Conservation (phyloP, 2,797 vertebrate genomes). For the Chromis chromis region DNA sequence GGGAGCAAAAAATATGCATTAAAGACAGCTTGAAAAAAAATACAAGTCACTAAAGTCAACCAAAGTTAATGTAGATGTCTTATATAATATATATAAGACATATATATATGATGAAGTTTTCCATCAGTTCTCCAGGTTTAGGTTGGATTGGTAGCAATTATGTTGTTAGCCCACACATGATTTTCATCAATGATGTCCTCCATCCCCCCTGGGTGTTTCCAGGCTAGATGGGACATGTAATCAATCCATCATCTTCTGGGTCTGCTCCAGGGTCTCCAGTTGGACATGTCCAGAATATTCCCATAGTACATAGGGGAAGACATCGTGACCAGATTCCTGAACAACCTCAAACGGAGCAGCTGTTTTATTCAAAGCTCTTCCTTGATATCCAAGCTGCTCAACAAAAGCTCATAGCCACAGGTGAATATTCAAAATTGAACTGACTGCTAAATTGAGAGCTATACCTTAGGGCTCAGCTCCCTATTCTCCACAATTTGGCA, state of each 20-base stretch:
- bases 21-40: background rate
- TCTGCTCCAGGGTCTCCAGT: constrained; percentile 42
- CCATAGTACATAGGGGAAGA: background rate
- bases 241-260: constrained; percentile 35
- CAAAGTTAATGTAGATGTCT: background rate
- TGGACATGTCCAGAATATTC: constrained; percentile 41
- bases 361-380: constrained; percentile 20
- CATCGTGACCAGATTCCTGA: constrained; percentile 23
- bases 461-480: constrained; percentile 8
- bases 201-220: constrained; percentile 16
- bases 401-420: constrained; percentile 11
- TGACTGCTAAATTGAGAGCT: background rate
- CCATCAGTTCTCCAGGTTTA: background rate
- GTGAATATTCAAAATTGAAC: constrained; percentile 4
- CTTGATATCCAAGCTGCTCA: constrained; percentile 18
- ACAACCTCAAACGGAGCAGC: constrained; percentile 16
- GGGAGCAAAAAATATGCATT: background rate
- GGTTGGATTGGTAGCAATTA: background rate
- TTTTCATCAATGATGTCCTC: constrained; percentile 22
- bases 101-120: background rate
- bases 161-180: background rate
- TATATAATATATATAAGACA: too few relatives aligned
- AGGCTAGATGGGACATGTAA: constrained; percentile 40
- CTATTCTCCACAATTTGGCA: background rate
- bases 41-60: background rate